Base-by-base conservation (phyloP, 1,140 invertebrate species). In the Hyposmocoma kahamanoa region DNA sequence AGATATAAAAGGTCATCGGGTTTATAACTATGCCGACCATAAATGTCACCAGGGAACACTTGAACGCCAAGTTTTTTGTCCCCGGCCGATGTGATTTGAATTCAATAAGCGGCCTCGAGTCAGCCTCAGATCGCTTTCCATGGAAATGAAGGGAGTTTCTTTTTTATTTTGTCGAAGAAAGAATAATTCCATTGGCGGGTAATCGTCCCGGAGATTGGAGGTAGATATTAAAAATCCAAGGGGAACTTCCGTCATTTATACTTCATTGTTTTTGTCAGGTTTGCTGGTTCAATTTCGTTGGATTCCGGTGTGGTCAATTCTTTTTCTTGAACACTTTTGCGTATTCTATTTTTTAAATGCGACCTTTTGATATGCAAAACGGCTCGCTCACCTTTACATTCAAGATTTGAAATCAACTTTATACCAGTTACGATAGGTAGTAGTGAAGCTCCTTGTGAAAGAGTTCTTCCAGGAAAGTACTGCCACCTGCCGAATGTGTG, bases 121-220 rank as follows among this genome's bases (percentile, higher is more conserved):
- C 32, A 53, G 47, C 53, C 56, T 52, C 58, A 43, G 57, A 68
- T 70, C 73, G 60, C 56, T 77, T 77, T 72, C 65, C 63, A 77
- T 77, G 71, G 71, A 72, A 74, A 77, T 74, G 71, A 72, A 72
- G 62, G 46, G 53, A 59, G 49, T 54, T 52, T 57, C 52, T 65
- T 60, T 60, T 62, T 60, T 65, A 65, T 65, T 69, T 69, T 61
- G 43, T 41, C 51, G 50, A 53, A 59, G 47, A 64, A 62, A 56
- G 57, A 62, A 69, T 69, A 69, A 69, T 69, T 62, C 59, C 50
- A 66, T 62, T 61, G 62, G 51, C 50, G 50, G 53, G 59, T 69
- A 66, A 69, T 66, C 66, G 56, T 22, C 24, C 48, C 57, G 55
- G 57, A 62, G 56, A 65, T 62, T 62, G 59, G 46, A 58, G 59